Conservation (phyloP, 2,888 invertebrate species). For the Pristionchus japonicus region DNA sequence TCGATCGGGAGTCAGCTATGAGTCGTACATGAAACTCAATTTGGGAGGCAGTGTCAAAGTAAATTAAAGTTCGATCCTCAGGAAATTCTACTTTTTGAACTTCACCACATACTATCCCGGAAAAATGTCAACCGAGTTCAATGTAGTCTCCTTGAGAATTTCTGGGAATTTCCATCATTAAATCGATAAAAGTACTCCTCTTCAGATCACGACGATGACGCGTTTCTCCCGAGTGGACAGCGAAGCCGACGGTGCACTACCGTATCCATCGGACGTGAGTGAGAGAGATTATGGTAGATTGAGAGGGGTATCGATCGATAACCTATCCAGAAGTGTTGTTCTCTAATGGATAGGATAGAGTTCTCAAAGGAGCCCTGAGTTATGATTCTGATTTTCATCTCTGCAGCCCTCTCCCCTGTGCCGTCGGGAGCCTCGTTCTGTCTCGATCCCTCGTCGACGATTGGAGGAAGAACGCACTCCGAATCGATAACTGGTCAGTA, state of each 20-base stretch:
- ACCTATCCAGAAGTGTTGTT: not conserved
- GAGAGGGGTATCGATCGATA: not conserved
- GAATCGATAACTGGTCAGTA: conserved; percentile 40
- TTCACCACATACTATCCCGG: too few relatives aligned
- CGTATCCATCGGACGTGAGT: conserved; percentile 37
- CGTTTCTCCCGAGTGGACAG: not conserved
- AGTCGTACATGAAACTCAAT: too few relatives aligned
- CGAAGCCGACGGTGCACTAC: conserved; percentile 30
- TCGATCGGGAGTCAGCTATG: too few relatives aligned
- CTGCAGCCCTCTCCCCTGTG: conserved; percentile 20
- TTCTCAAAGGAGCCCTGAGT: too few relatives aligned
- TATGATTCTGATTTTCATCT: too few relatives aligned
- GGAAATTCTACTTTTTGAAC: too few relatives aligned
- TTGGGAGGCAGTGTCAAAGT: too few relatives aligned
- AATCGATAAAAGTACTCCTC: too few relatives aligned
- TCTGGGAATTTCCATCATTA: not conserved
- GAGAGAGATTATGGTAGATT: not conserved
- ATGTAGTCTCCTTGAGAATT: not conserved
- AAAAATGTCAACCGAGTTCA: not conserved
- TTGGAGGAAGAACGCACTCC: not conserved
- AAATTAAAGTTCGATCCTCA: too few relatives aligned
- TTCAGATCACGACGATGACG: conserved; percentile 17
- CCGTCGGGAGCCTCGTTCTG: conserved; percentile 3
- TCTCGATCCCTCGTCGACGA: not conserved
- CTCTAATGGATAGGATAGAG: too few relatives aligned